A percentile compares a stretch with the other conserved stretches of the same genome.
These are phyloP conservation scores for Melolontha melolontha DNA, from an alignment of 2,888 invertebrate species.

Conservation along the genomic window DNA sequence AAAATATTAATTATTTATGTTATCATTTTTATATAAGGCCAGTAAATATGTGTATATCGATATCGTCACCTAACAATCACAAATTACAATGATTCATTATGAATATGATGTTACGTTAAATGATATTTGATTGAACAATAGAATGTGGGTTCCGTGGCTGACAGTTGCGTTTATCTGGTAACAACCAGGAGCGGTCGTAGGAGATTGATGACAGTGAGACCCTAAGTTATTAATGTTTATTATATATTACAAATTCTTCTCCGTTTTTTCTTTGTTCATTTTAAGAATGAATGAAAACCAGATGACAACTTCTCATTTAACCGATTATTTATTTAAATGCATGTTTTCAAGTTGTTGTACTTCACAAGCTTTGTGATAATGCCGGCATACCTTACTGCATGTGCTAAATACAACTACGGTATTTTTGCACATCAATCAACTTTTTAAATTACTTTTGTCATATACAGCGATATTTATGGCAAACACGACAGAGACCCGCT, in stretches of 20 bases:
- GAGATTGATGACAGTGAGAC: conserved; percentile 38
- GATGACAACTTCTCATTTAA: conserved; percentile 14
- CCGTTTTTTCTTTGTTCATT: conserved; percentile 8
- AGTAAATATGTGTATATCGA: neutral
- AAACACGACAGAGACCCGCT: conserved; percentile 2
- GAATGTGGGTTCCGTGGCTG: conserved; percentile 42
- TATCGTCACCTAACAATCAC: conserved; percentile 3
- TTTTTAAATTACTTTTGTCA: conserved; percentile 34
- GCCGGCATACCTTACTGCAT: conserved; percentile 5
- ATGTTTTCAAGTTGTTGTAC: neutral
- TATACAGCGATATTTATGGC: conserved; percentile 33
- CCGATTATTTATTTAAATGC: conserved; percentile 28
- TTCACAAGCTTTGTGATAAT: neutral
- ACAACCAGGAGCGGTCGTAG: conserved; percentile 39
- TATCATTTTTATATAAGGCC: too few relatives aligned
- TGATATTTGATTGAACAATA: conserved; percentile 47
- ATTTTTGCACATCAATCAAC: conserved; percentile 34
- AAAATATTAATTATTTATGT: too few relatives aligned
- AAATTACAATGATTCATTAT: conserved; percentile 39
- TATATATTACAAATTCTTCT: conserved; percentile 2
- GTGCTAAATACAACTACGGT: conserved; percentile 26
- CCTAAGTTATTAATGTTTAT: neutral
- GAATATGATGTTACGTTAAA: conserved; percentile 38
- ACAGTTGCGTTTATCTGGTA: conserved; percentile 34
- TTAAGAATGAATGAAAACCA: conserved; percentile 5